phyloP scores from a whole-genome alignment of 1,140 invertebrate species.

The Phymorhynchus buccinoides region DNA sequence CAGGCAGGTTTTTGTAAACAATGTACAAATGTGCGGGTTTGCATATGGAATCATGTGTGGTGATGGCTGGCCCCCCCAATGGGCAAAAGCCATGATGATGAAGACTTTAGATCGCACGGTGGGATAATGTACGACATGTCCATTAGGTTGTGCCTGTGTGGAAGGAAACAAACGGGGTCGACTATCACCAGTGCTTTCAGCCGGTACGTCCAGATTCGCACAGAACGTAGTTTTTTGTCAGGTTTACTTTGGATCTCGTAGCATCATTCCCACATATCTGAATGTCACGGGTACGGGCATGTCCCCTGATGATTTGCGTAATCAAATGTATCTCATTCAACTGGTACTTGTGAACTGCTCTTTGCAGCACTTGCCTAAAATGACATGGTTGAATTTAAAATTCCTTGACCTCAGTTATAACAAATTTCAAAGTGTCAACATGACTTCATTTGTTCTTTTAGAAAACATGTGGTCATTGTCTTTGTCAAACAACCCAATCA shows the following conservation, averaged over 20 bases:
- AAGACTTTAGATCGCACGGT: too few species aligned
- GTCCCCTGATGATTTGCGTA: background rate
- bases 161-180: background rate
- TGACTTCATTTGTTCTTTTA: background rate
- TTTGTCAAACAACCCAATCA: background rate
- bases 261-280: too few species aligned
- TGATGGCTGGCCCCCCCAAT: background rate
- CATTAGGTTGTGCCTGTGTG: background rate
- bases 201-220: background rate
- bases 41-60: conserved; percentile 19
- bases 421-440: background rate
- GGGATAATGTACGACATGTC: background rate
- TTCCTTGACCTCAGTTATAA: background rate
- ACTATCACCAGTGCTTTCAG: background rate
- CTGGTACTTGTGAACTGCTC: background rate
- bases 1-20: background rate
- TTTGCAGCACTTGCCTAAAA: background rate
- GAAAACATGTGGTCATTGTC: background rate
- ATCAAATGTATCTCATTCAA: background rate
- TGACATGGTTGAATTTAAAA: background rate
- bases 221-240: too few species aligned
- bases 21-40: too few species aligned
- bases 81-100: conserved; percentile 17
- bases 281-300: background rate
- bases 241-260: background rate